These are phyloP conservation scores for Colletes latitarsis DNA, from an alignment of 1,140 invertebrate species.

Conservation along the genomic window DNA sequence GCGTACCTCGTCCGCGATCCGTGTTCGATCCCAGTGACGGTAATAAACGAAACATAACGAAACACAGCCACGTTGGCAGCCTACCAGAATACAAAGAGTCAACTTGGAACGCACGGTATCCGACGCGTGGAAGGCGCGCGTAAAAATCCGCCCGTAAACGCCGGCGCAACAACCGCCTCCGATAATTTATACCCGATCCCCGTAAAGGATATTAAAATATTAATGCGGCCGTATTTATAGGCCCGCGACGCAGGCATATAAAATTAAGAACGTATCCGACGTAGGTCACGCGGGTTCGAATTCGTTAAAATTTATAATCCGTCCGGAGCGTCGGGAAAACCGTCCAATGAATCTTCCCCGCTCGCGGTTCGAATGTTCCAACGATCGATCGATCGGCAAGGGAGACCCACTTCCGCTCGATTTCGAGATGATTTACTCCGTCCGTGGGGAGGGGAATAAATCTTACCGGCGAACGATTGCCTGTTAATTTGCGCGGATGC, in stretches of 20 bases:
- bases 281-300: constrained; percentile 44
- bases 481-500: constrained; percentile 32
- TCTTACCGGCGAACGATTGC: constrained; percentile 28
- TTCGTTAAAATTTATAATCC: constrained; percentile 55
- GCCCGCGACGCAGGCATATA: constrained; percentile 47
- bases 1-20: too few species aligned
- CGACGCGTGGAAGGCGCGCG: constrained; percentile 6
- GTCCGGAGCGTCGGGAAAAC: not conserved
- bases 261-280: constrained; percentile 59
- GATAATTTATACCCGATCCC: constrained; percentile 64
- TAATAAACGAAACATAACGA: too few species aligned
- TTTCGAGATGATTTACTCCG: constrained; percentile 45
- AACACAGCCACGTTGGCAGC: too few species aligned
- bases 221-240: constrained; percentile 72
- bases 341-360: not conserved
- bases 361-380: not conserved
- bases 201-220: constrained; percentile 67
- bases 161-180: constrained; percentile 34
- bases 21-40: too few species aligned
- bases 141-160: constrained; percentile 47
- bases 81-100: too few species aligned
- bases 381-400: not conserved
- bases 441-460: constrained; percentile 46
- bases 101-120: too few species aligned
- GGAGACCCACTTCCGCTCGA: not conserved